Evolutionary conservation across 1,140 invertebrate species (phyloP).

Genomic region (Holotrichia oblita): DNA sequence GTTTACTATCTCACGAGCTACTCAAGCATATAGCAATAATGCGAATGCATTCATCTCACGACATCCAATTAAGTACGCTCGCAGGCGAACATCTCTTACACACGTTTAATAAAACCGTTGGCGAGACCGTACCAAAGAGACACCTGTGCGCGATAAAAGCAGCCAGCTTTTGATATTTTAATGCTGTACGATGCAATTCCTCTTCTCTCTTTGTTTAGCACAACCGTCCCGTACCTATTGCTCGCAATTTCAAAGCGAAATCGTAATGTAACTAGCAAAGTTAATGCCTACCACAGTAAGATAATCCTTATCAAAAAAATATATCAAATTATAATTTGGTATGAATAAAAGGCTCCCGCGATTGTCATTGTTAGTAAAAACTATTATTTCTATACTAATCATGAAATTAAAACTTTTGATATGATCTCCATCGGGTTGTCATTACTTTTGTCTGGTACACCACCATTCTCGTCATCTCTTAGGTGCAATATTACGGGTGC

Average conservation of each 20-base stretch:
- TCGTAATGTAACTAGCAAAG: neutral
- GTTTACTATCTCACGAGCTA: too few relatives aligned
- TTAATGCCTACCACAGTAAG: too few relatives aligned
- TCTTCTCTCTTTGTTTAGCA: neutral
- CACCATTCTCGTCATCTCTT: neutral
- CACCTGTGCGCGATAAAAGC: conserved; percentile 18
- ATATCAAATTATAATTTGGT: too few relatives aligned
- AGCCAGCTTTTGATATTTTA: conserved; percentile 3
- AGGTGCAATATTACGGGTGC: neutral
- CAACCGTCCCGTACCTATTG: neutral
- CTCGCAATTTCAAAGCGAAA: neutral
- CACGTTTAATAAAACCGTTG: neutral
- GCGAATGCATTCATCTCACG: too few relatives aligned
- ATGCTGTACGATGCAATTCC: neutral
- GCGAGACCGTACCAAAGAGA: neutral
- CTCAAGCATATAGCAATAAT: too few relatives aligned
- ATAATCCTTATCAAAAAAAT: too few relatives aligned
- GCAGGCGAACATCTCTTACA: neutral
- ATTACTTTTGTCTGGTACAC: too few relatives aligned
- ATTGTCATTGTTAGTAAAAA: too few relatives aligned
- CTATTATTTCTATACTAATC: too few relatives aligned
- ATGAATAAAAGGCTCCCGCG: too few relatives aligned
- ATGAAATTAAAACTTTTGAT: too few relatives aligned
- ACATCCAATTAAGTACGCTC: neutral
- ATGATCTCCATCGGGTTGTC: too few relatives aligned